Evolutionary conservation across 1,140 invertebrate species (phyloP).

Genomic region (Diorhabda sublineata): DNA sequence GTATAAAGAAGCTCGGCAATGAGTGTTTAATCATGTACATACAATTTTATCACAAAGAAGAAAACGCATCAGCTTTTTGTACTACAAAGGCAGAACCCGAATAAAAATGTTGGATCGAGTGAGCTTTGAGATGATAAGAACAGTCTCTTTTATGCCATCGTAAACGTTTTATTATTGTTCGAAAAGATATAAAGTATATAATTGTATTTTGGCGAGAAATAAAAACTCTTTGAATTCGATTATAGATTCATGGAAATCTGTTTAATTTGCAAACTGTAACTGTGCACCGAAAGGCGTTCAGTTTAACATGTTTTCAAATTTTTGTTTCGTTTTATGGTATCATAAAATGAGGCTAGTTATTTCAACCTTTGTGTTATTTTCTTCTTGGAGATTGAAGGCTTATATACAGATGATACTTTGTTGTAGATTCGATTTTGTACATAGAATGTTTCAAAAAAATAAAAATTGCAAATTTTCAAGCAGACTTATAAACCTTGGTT

Average conservation of each 20-base stretch:
- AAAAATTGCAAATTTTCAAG: no score
- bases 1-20: conserved; percentile 2
- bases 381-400: no score
- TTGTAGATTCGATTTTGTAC: no score
- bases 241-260: background rate
- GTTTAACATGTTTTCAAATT: no score
- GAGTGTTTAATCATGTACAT: conserved; percentile 11
- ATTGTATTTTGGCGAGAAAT: conserved; percentile 7
- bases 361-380: no score
- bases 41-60: conserved; percentile 11
- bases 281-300: no score
- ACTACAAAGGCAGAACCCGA: conserved; percentile 7
- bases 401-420: no score
- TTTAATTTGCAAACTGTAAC: background rate
- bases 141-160: conserved; percentile 4
- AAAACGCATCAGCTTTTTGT: conserved; percentile 8
- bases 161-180: conserved; percentile 11
- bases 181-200: conserved; percentile 3
- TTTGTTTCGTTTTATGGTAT: no score
- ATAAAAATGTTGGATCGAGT: conserved; percentile 7
- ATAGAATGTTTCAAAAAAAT: no score
- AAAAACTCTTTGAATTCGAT: conserved; percentile 7
- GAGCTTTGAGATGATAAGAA: conserved; percentile 9
- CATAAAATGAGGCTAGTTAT: no score
- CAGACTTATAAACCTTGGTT: no score